Conservation (phyloP, 2,888 invertebrate genomes). For the Hecatera dysodea region DNA sequence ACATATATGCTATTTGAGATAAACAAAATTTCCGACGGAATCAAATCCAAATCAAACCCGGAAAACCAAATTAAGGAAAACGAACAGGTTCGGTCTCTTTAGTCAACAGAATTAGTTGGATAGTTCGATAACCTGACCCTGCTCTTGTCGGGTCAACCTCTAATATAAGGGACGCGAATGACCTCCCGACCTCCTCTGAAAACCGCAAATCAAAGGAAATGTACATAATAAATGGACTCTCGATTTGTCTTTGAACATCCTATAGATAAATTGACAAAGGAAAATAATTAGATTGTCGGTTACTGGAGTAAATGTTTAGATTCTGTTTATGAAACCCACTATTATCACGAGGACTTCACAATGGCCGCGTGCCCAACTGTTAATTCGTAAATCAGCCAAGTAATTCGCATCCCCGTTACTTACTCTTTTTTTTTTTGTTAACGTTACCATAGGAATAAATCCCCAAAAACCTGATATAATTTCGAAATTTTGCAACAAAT, state of each 20-base stretch:
- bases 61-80: neutral
- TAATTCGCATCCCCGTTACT: no score
- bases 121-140: slow-evolving; percentile 15
- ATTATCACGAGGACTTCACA: no score
- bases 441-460: neutral
- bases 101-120: slow-evolving; percentile 34
- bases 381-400: no score
- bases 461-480: neutral
- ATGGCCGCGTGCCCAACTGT: neutral
- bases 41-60: slow-evolving; percentile 3
- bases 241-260: slow-evolving; percentile 17
- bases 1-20: neutral
- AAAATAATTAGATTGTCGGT: neutral
- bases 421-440: no score
- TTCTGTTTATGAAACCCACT: neutral
- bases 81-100: slow-evolving; percentile 9
- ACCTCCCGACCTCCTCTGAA: slow-evolving; percentile 23
- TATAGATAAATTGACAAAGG: neutral
- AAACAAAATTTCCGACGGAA: neutral
- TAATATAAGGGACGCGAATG: slow-evolving; percentile 9
- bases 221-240: slow-evolving; percentile 23
- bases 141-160: slow-evolving; percentile 13
- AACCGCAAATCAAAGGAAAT: slow-evolving; percentile 21
- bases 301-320: neutral
- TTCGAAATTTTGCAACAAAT: slow-evolving; percentile 9